Conservation (phyloP, 2,797 vertebrate genomes). For the Sciaenops ocellatus region DNA sequence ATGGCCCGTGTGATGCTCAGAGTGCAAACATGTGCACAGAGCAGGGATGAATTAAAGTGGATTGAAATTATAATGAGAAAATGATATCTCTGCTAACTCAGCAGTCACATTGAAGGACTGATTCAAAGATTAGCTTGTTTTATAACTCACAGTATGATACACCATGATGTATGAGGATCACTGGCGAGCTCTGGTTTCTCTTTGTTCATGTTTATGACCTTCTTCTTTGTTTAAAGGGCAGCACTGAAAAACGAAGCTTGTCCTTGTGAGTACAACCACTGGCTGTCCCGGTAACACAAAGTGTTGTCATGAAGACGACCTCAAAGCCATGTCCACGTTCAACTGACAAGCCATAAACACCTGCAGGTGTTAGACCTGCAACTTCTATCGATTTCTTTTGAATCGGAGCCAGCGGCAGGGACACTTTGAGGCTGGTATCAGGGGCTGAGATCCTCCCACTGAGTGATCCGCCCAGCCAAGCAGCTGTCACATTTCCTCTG, state of each 20-base stretch:
- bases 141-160: slow-evolving; percentile 9
- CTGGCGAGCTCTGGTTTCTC: slow-evolving; percentile 3
- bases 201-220: slow-evolving; percentile 17
- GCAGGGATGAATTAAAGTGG: slow-evolving; percentile 34
- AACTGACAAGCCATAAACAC: slow-evolving; percentile 54
- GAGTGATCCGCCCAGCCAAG: slow-evolving; percentile 58
- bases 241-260: neutral
- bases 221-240: slow-evolving; percentile 24
- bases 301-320: slow-evolving; percentile 36
- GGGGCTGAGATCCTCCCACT: slow-evolving; percentile 41
- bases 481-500: slow-evolving; percentile 66
- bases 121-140: slow-evolving; percentile 52
- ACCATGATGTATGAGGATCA: slow-evolving; percentile 1
- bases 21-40: slow-evolving; percentile 36
- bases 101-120: slow-evolving; percentile 39
- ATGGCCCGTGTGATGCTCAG: slow-evolving; percentile 13
- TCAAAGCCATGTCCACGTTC: slow-evolving; percentile 33
- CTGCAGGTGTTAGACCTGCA: slow-evolving; percentile 37
- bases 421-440: slow-evolving; percentile 64
- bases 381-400: slow-evolving; percentile 51
- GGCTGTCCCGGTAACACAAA: slow-evolving; percentile 10
- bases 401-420: slow-evolving; percentile 46
- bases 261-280: slow-evolving; percentile 15
- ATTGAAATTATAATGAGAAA: slow-evolving; percentile 57
- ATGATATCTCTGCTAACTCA: slow-evolving; percentile 31